Percentiles rank a stretch among this genome's conserved stretches.
These are phyloP conservation scores for Gobius niger DNA, from an alignment of 2,113 vertebrate genomes.

Conservation along the genomic window DNA sequence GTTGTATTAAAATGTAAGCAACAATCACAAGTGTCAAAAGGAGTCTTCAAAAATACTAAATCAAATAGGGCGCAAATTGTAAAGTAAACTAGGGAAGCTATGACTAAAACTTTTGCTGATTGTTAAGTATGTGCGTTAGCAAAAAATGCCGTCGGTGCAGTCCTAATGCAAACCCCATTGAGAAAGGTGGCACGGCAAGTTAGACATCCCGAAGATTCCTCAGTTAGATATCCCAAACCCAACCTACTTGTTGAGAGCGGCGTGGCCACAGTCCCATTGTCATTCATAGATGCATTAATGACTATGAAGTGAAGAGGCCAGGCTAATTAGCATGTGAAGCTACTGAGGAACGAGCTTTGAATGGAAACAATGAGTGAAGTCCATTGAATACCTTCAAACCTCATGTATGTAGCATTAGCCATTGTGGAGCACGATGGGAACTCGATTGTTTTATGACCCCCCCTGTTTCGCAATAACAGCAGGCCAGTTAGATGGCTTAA, in stretches of 20 bases:
- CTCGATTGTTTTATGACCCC: background rate
- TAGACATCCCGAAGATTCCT: background rate
- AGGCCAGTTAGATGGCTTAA: background rate
- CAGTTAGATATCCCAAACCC: background rate
- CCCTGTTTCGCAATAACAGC: background rate
- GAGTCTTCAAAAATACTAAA: no score
- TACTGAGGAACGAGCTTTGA: background rate
- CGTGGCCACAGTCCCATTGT: background rate
- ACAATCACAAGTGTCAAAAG: no score
- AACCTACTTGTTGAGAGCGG: background rate
- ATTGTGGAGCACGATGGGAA: background rate
- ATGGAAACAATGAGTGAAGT: background rate
- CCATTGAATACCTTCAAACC: background rate
- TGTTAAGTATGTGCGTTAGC: no score
- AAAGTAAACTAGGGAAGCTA: no score
- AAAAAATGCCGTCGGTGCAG: no score
- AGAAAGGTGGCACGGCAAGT: background rate
- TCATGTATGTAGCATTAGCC: background rate
- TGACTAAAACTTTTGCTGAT: no score
- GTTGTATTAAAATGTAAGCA: no score
- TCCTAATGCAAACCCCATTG: background rate
- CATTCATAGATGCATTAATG: background rate
- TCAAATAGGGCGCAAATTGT: no score
- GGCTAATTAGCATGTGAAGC: conserved; percentile 4
- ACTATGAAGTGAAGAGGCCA: background rate